Evolutionary conservation across 2,797 vertebrate species (phyloP).

Genomic region (Channallabes apus): DNA sequence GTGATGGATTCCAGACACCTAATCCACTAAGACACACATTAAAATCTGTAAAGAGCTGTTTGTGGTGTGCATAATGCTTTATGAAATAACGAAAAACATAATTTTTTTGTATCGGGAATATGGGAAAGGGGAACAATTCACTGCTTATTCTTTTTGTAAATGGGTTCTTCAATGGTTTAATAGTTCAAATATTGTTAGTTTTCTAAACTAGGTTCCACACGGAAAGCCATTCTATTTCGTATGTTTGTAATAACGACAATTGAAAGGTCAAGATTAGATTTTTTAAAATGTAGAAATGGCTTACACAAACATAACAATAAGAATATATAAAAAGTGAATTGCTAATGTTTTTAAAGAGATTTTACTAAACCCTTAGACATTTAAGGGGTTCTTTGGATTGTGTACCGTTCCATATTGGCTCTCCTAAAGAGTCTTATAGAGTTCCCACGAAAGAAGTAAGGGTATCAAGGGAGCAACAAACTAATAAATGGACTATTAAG

Average conservation of each 20-base stretch:
- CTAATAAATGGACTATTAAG: neutral
- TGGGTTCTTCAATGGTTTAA: neutral
- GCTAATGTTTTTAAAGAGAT: neutral
- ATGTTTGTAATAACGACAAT: neutral
- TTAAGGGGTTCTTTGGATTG: neutral
- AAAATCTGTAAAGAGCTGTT: neutral
- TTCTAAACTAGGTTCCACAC: neutral
- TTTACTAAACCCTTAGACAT: neutral
- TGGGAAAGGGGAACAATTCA: neutral
- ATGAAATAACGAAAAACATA: neutral
- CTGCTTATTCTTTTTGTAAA: neutral
- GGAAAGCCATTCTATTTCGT: neutral
- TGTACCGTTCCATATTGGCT: neutral
- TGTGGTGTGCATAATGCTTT: neutral
- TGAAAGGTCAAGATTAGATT: neutral
- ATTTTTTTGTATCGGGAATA: neutral
- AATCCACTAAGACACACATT: neutral
- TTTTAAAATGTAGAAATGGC: neutral
- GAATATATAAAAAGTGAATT: neutral
- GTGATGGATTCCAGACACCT: conserved; percentile 38
- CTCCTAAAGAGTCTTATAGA: neutral
- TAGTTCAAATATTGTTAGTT: neutral
- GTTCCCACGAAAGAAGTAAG: neutral
- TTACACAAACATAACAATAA: neutral
- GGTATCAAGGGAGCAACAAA: neutral